Evolutionary conservation across 2,888 invertebrate species (phyloP).

Genomic region (Chaetoderma sp.): DNA sequence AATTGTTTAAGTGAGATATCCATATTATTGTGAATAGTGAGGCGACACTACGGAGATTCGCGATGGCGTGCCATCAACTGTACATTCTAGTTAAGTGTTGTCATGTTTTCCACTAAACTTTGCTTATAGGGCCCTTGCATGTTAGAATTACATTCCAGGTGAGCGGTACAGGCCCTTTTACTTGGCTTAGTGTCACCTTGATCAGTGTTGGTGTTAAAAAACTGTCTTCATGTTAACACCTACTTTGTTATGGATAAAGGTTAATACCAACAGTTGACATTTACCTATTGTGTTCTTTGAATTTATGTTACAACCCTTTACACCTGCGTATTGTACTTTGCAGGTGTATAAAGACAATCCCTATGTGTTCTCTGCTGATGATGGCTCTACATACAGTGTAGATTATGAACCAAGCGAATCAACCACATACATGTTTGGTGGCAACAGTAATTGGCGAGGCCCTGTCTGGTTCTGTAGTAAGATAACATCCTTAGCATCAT

Average conservation of each 20-base stretch:
- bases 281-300: not conserved
- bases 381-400: conserved; percentile 44
- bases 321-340: too few species aligned
- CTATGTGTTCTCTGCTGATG: conserved; percentile 47
- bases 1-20: too few species aligned
- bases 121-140: too few species aligned
- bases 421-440: conserved; percentile 60
- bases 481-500: conserved; percentile 4
- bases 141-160: too few species aligned
- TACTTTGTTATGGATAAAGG: not conserved
- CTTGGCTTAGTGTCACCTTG: too few species aligned
- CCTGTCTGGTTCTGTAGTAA: conserved; percentile 65
- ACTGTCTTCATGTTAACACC: too few species aligned
- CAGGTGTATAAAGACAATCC: conserved; percentile 59
- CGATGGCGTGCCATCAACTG: too few species aligned
- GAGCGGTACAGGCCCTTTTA: not conserved
- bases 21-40: too few species aligned
- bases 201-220: too few species aligned
- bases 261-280: not conserved
- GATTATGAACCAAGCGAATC: conserved; percentile 65
- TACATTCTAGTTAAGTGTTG: too few species aligned
- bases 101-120: too few species aligned
- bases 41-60: too few species aligned
- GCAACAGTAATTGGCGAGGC: conserved; percentile 69
- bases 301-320: not conserved